phyloP scores from a whole-genome alignment of 1,140 invertebrate species.

The Penaeus vannamei region DNA sequence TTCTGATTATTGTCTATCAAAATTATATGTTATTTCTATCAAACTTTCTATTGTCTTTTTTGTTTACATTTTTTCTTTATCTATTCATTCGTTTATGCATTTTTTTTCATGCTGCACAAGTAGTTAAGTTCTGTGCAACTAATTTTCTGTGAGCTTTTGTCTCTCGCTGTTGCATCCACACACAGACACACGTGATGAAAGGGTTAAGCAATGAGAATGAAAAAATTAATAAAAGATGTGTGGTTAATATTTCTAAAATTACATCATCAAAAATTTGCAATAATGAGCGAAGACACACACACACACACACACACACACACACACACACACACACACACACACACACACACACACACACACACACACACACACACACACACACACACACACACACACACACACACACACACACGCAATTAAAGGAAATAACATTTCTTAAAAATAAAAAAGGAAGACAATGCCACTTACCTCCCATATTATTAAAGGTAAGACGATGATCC shows the following conservation, averaged over 20 bases:
- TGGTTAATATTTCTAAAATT: too few species aligned
- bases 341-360: not conserved
- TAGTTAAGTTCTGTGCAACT: too few species aligned
- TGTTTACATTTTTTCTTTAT: too few species aligned
- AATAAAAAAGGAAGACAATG: not conserved
- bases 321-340: constrained; percentile 22
- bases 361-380: not conserved
- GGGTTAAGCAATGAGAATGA: too few species aligned
- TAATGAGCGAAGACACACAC: not conserved
- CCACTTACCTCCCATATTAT: constrained; percentile 84
- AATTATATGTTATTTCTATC: too few species aligned
- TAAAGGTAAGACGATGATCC: constrained; percentile 91
- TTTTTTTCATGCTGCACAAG: too few species aligned
- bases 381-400: not conserved
- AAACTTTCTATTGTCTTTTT: too few species aligned
- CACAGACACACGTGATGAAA: not conserved
- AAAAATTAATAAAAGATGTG: too few species aligned
- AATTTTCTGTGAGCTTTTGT: too few species aligned
- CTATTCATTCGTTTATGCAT: too few species aligned
- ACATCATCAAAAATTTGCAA: not conserved
- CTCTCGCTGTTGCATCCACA: not conserved
- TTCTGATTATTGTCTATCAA: too few species aligned
- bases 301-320: constrained; percentile 1
- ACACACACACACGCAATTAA: not conserved
- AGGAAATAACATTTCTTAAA: not conserved